phyloP scores from a whole-genome alignment of 2,113 vertebrate species.

The Zootoca vivipara region DNA sequence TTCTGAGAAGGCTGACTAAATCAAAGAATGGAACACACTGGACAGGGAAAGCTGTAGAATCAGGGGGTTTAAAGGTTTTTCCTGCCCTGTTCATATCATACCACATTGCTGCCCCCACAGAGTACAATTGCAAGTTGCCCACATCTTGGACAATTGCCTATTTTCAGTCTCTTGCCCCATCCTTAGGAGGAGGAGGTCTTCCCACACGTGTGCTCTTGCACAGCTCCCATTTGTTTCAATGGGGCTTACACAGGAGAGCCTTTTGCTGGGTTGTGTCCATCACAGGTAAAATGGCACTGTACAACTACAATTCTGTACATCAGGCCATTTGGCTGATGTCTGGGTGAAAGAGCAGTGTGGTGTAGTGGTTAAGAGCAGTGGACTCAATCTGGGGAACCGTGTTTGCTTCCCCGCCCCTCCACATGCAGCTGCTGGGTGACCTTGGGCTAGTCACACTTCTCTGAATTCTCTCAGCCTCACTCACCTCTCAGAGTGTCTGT shows the following conservation, averaged over 20 bases:
- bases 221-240: not conserved
- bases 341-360: not conserved
- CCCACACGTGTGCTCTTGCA: not conserved
- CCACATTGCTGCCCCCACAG: not conserved
- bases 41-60: not conserved
- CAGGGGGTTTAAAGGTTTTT: not conserved
- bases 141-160: not conserved
- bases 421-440: no score
- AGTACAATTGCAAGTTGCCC: not conserved
- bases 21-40: not conserved
- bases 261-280: not conserved
- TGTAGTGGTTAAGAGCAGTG: no score
- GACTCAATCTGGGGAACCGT: no score
- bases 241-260: not conserved
- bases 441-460: no score
- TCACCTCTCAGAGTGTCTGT: no score
- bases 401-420: no score
- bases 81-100: not conserved
- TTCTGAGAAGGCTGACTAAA: no score
- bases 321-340: not conserved
- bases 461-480: no score
- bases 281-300: not conserved
- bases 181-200: not conserved
- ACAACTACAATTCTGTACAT: not conserved
- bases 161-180: not conserved